Base-by-base conservation (phyloP, 1,140 invertebrate species). In the Trichomalopsis sarcophagae region DNA sequence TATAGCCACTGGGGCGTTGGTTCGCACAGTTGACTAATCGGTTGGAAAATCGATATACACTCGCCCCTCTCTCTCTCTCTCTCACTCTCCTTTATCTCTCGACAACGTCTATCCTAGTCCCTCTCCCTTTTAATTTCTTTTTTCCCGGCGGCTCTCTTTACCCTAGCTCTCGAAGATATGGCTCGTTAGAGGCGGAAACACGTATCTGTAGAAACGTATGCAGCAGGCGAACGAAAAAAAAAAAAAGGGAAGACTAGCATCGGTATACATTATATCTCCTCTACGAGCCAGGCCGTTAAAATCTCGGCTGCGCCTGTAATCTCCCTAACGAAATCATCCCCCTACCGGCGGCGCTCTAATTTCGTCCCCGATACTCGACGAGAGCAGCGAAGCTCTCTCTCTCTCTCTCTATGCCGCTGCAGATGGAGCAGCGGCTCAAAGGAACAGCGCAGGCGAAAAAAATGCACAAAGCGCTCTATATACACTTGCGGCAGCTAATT, bases 41-140 rank as follows among this genome's bases (percentile, higher is more conserved):
- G 80, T 69, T 81, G 80, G 84, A 86, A 86, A 86, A 86, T 86
- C 79, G 74, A 78, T 86, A 86, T 40, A 50, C 66, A 80, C 50
- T 78, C 73, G 14, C 21, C 36, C 33, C 73, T 6, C 33, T n/a
- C 27, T 44, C 11, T 74, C 73, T 74, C 73, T 44, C 73, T 75
- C 27, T 30, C n/a, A n/a, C 17, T 40, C 73, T 74, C 71, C 14
- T 21, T 44, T 23, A 71, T 30, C 71, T n/a, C 33, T 74, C 33
- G 14, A 6, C 33, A 6, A 2, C 68, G 68, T 27, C 68, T 27
- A 14, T 69, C 27, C 71, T 36, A n/a, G 9, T 30, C 5, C 14
- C 66, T n/a, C 66, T 30, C 27, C 7, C 73, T 21, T 75, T 40
- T 75, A 62, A 75, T 75, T 33, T 75, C 33, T 75, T 17, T 66